A percentile compares a stretch with the other conserved stretches of the same genome.
Evolutionary conservation across 2,888 invertebrate species (phyloP).

Genomic region (Ornithoptera alexandrae): DNA sequence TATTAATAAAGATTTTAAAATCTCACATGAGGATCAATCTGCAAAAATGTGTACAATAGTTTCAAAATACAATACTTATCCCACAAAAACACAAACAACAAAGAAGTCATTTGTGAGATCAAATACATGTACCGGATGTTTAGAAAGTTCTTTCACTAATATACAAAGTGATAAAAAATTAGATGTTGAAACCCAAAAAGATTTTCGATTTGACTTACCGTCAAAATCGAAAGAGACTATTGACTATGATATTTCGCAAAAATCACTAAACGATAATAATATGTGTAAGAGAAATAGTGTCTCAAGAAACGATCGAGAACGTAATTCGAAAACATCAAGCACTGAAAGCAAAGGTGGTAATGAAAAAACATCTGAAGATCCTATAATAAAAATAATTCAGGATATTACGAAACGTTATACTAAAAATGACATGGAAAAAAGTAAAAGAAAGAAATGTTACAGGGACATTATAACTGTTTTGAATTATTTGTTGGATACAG

Average conservation of each 20-base stretch:
- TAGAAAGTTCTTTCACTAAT: slow-evolving; percentile 35
- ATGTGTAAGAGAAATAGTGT: slow-evolving; percentile 29
- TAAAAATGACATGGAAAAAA: slow-evolving; percentile 57
- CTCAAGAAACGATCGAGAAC: slow-evolving; percentile 23
- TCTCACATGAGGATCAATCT: slow-evolving; percentile 19
- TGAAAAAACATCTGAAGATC: slow-evolving; percentile 41
- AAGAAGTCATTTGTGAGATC: slow-evolving; percentile 48
- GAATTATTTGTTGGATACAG: slow-evolving; percentile 69
- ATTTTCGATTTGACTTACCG: slow-evolving; percentile 6
- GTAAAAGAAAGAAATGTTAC: slow-evolving; percentile 64
- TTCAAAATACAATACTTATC: slow-evolving; percentile 49
- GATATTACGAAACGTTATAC: slow-evolving; percentile 69
- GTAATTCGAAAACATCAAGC: slow-evolving; percentile 30
- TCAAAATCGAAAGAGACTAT: slow-evolving; percentile 7
- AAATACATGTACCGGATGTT: slow-evolving; percentile 51
- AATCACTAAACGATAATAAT: slow-evolving; percentile 25
- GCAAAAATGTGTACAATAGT: slow-evolving; percentile 34
- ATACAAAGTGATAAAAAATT: slow-evolving; percentile 26
- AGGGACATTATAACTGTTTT: slow-evolving; percentile 66
- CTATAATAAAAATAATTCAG: slow-evolving; percentile 61
- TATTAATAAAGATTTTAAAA: slow-evolving; percentile 23
- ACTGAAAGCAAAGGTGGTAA: slow-evolving; percentile 37
- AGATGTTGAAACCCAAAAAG: slow-evolving; percentile 29
- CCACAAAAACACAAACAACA: slow-evolving; percentile 43
- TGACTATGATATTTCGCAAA: slow-evolving; percentile 21